Conservation (phyloP, 2,113 vertebrate species). For the Psittacula cyanocephala region DNA sequence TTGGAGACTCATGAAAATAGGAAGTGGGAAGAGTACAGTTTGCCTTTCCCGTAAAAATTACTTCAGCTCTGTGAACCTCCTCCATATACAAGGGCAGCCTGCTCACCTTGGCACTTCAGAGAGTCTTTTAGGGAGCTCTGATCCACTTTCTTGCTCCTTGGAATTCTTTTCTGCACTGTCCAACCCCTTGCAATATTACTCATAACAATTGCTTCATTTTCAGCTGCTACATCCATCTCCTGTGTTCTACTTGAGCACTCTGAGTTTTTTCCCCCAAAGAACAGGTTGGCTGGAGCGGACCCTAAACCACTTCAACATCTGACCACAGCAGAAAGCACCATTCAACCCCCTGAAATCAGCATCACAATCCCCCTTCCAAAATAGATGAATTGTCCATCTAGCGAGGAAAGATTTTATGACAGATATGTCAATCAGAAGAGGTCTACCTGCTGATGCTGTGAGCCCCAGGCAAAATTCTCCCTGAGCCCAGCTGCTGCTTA, state of each 20-base stretch:
- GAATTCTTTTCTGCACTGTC: neutral
- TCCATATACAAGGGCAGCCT: fast-evolving
- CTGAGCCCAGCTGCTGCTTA: neutral
- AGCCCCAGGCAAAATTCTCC: neutral
- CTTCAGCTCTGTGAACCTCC: neutral
- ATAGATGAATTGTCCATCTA: neutral
- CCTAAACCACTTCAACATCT: neutral
- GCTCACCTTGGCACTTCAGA: neutral
- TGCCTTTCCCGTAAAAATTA: neutral
- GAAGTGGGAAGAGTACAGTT: neutral
- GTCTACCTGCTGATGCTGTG: neutral
- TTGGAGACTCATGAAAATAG: neutral
- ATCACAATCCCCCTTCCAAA: neutral
- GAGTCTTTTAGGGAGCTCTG: neutral
- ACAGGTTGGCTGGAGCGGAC: neutral
- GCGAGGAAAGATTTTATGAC: neutral
- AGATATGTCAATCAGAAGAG: neutral
- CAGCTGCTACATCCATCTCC: neutral
- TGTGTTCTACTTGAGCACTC: neutral
- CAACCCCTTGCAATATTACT: neutral
- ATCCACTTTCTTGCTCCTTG: neutral
- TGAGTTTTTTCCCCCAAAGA: neutral
- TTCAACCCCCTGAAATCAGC: neutral
- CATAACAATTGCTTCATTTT: neutral
- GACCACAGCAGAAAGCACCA: neutral